These are phyloP conservation scores for Andrena praecox DNA, from an alignment of 2,888 invertebrate genomes.

Conservation along the genomic window DNA sequence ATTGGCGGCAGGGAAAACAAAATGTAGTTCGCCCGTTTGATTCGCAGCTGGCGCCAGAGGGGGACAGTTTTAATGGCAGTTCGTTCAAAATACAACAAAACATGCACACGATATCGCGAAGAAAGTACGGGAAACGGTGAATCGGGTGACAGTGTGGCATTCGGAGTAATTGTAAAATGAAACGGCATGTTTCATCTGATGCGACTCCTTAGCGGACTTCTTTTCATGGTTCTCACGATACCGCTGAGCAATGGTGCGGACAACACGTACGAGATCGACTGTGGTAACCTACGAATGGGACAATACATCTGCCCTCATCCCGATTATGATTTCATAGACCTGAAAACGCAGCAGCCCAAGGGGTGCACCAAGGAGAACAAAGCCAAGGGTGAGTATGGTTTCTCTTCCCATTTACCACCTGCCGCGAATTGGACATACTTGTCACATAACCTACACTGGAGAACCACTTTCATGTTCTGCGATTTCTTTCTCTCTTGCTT, in stretches of 20 bases:
- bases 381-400: conserved; percentile 88
- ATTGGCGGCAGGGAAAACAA: conserved; percentile 15
- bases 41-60: conserved; percentile 50
- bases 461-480: neutral
- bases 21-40: conserved; percentile 18
- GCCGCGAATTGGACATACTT: neutral
- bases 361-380: conserved; percentile 93
- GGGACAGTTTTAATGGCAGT: conserved; percentile 21
- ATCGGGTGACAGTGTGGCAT: conserved; percentile 48
- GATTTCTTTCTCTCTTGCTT: neutral
- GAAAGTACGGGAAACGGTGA: conserved; percentile 29
- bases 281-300: conserved; percentile 90
- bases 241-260: conserved; percentile 72
- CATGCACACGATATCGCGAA: conserved; percentile 45
- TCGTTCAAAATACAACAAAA: conserved; percentile 63
- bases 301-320: conserved; percentile 95
- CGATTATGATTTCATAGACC: conserved; percentile 91
- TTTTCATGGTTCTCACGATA: conserved; percentile 67
- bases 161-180: conserved; percentile 67
- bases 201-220: conserved; percentile 67
- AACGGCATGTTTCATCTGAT: conserved; percentile 69
- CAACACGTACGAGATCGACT: conserved; percentile 86
- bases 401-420: conserved; percentile 16
- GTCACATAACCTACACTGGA: conserved; percentile 46
- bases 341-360: conserved; percentile 94